Evolutionary conservation across 2,888 invertebrate genomes (phyloP).

Genomic region (Augochlorella aurata): DNA sequence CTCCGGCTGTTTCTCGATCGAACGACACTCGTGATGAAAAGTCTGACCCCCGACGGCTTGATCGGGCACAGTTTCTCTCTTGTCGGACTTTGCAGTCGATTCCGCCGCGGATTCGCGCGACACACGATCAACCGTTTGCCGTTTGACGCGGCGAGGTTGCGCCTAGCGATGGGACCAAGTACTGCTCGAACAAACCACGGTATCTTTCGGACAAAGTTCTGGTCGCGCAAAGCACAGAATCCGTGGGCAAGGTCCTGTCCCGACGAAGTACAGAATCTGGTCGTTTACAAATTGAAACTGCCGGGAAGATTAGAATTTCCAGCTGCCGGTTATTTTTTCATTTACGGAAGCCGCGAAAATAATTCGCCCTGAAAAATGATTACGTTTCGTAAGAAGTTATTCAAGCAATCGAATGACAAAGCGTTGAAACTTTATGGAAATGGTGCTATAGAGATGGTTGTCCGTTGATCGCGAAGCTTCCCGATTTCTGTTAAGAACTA

Average conservation of each 20-base stretch:
- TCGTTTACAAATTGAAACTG: too few relatives aligned
- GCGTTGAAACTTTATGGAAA: neutral
- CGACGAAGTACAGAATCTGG: too few relatives aligned
- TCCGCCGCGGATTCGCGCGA: neutral
- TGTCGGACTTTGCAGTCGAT: constrained; percentile 21
- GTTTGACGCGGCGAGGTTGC: neutral
- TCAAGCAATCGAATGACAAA: too few relatives aligned
- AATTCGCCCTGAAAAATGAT: too few relatives aligned
- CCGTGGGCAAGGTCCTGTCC: too few relatives aligned
- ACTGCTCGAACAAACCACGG: neutral
- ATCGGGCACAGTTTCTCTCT: constrained; percentile 51
- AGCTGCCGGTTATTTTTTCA: too few relatives aligned
- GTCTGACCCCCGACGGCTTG: constrained; percentile 35
- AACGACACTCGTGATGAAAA: constrained; percentile 42
- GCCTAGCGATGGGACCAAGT: neutral
- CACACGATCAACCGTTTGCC: neutral
- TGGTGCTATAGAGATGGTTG: neutral
- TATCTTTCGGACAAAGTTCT: too few relatives aligned
- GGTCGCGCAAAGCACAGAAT: too few relatives aligned
- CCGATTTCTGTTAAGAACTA: neutral
- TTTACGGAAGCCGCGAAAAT: too few relatives aligned
- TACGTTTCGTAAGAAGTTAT: too few relatives aligned
- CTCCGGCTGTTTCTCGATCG: constrained; percentile 40
- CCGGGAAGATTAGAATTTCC: too few relatives aligned
- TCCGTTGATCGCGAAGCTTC: neutral